Conservation (phyloP, 2,113 vertebrate species). For the Hyperopisus bebe region DNA sequence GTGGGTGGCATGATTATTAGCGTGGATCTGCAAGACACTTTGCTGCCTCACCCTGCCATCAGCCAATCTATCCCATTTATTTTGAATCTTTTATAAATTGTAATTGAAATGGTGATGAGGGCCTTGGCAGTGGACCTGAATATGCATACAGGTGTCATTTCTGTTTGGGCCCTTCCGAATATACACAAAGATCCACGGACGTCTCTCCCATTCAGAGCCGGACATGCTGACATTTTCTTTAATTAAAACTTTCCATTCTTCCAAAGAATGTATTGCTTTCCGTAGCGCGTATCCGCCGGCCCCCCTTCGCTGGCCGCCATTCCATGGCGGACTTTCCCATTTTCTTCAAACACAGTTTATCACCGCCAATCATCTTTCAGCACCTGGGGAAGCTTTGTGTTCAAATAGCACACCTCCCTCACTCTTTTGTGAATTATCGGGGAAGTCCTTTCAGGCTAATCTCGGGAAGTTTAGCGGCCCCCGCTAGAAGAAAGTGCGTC, state of each 20-base stretch:
- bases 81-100: slow-evolving; percentile 9
- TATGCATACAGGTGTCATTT: not conserved
- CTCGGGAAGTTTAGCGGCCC: slow-evolving; percentile 20
- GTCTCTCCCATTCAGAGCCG: not conserved
- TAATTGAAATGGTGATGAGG: not conserved
- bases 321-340: not conserved
- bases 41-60: not conserved
- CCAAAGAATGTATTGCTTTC: not conserved
- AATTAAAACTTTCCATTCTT: slow-evolving; percentile 15
- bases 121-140: not conserved
- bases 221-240: not conserved
- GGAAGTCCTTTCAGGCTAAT: slow-evolving; percentile 25
- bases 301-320: not conserved
- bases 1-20: not conserved
- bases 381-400: slow-evolving; percentile 16
- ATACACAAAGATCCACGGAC: slow-evolving; percentile 10
- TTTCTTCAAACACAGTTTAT: slow-evolving; percentile 12
- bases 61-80: not conserved
- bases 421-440: slow-evolving; percentile 30
- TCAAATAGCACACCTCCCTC: slow-evolving; percentile 24
- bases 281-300: not conserved
- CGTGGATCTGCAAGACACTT: not conserved
- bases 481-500: slow-evolving; percentile 13
- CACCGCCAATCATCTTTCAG: not conserved
- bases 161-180: slow-evolving; percentile 4